Base-by-base conservation (phyloP, 2,797 vertebrate genomes). In the Simalia tracyae region DNA sequence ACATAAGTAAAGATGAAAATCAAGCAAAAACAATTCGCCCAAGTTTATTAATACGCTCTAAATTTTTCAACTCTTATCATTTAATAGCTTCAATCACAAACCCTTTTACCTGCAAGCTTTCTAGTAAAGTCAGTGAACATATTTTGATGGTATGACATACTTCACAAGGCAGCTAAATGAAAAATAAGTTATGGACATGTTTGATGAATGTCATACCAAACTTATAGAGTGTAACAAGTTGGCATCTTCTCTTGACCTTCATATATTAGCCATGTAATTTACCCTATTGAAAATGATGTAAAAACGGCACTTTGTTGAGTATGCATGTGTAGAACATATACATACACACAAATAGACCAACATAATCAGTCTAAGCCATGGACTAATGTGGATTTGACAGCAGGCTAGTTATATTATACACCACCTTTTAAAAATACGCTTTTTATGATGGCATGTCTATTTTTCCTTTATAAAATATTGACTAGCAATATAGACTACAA, bases 1-100 rank as follows among this genome's bases (percentile, higher is more conserved):
- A 86, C 54, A 92, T 36, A 42, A 36, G 92, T 93, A 88, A 64
- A 93, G 90, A 93, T 68, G 28, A n/a, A 36, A 72, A 84, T 94
- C 50, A 60, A 68, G 22, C 86, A 91, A 88, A 66, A 92, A 85
- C n/a, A 63, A 54, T 57, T 63, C 85, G 61, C 8, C 50, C 50
- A 85, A 68, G 15, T 92, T 50, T 89, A 56, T 68, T 68, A 85
- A 28, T 5, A 31, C 68, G 31, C 6, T 66, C 26, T 64, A 68
- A 54, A 59, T 85, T 89, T 10, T 66, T 89, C 54, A 56, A 81
- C n/a, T 85, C 15, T n/a, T 59, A 31, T 46, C 26, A 85, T 46
- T 87, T 91, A 46, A 87, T 68, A 56, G 54, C 36, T 87, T 89
- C 10, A 66, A 68, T 86, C 61, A 66, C 11, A 89, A n/a, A 68